phyloP scores from a whole-genome alignment of 2,113 vertebrate species.

The Ciconia boyciana region DNA sequence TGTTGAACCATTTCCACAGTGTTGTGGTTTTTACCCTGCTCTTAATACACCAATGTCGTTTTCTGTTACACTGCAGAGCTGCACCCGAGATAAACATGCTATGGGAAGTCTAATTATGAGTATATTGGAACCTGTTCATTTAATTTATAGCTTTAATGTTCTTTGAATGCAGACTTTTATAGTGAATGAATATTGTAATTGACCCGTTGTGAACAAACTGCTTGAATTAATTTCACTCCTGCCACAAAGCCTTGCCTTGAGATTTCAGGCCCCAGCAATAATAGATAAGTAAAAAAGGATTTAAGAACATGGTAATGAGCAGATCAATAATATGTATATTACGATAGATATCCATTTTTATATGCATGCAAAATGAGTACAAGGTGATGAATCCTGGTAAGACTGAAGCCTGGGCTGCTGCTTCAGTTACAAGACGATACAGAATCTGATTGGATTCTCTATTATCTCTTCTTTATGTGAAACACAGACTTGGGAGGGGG shows the following conservation, averaged over 20 bases:
- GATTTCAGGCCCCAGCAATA: not conserved
- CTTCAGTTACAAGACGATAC: not conserved
- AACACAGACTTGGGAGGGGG: not conserved
- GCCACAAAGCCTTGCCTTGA: not conserved
- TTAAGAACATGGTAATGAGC: not conserved
- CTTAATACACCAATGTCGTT: not conserved
- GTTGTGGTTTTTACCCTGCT: not conserved
- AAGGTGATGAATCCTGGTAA: not conserved
- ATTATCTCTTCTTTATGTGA: not conserved
- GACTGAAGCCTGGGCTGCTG: not conserved
- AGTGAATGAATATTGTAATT: not conserved
- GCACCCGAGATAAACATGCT: not conserved
- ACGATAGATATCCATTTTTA: not conserved
- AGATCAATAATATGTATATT: not conserved
- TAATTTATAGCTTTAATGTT: not conserved
- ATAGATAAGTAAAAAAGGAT: not conserved
- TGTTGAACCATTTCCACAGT: not conserved
- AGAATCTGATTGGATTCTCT: not conserved
- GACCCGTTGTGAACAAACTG: not conserved
- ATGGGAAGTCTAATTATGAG: not conserved
- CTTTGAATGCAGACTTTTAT: not conserved
- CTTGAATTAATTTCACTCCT: not conserved
- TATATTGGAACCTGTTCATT: not conserved
- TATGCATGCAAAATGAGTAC: not conserved
- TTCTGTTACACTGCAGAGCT: not conserved